A percentile compares a stretch with the other conserved stretches of the same genome.
phyloP scores from a whole-genome alignment of 1,140 invertebrate species.

The Drosophila navojoa region DNA sequence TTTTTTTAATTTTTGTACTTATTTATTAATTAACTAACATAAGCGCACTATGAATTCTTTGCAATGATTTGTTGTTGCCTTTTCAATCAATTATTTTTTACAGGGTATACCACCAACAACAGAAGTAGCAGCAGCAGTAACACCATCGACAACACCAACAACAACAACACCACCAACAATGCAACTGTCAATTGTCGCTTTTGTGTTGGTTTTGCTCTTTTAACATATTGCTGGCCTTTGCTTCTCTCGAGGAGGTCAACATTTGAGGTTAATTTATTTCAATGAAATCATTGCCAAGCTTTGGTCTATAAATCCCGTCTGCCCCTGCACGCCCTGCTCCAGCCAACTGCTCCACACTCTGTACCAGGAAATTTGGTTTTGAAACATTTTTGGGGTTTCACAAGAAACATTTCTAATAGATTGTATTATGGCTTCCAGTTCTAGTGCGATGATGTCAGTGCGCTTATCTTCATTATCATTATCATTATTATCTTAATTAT shows the following conservation, averaged over 20 bases:
- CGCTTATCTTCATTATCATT: neutral
- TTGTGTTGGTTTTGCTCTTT: slow-evolving; percentile 39
- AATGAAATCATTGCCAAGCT: slow-evolving; percentile 74
- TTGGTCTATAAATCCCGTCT: slow-evolving; percentile 8
- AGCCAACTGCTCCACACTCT: neutral
- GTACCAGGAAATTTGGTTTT: slow-evolving; percentile 10
- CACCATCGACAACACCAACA: slow-evolving; percentile 13
- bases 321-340: neutral
- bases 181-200: slow-evolving; percentile 38
- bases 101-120: slow-evolving; percentile 3
- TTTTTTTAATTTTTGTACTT: too few relatives aligned
- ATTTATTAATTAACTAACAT: too few relatives aligned
- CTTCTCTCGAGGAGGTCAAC: slow-evolving; percentile 52
- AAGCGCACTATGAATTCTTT: neutral
- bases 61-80: neutral
- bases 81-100: neutral
- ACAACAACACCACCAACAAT: slow-evolving; percentile 13
- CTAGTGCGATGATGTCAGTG: neutral
- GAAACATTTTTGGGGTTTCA: neutral
- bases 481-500: slow-evolving; percentile 7
- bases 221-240: slow-evolving; percentile 53
- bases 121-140: slow-evolving; percentile 12
- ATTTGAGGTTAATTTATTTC: slow-evolving; percentile 75
- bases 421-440: neutral
- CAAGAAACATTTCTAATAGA: neutral